Conservation (phyloP, 2,888 invertebrate genomes). For the Brachypalpus laphriformis region DNA sequence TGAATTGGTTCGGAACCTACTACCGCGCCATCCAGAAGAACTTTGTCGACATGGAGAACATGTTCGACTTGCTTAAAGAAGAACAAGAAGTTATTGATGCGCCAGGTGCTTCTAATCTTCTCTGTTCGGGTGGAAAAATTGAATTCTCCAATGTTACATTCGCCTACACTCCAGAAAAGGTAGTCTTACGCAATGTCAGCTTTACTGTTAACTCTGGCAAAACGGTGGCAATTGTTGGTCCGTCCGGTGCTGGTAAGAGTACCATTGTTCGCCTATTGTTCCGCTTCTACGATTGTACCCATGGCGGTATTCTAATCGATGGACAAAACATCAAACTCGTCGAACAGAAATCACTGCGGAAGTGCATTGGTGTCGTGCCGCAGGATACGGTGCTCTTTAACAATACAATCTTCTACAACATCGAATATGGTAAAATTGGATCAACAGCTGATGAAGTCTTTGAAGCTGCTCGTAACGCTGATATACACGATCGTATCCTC, state of each 20-base stretch:
- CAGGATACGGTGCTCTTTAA: conserved; percentile 98
- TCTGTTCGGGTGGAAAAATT: conserved; percentile 86
- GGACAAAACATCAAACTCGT: conserved; percentile 94
- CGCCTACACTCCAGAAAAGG: conserved; percentile 91
- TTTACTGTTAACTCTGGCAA: conserved; percentile 92
- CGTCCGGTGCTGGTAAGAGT: conserved; percentile 96
- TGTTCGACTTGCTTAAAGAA: conserved; percentile 97
- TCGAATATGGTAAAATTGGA: conserved; percentile 93
- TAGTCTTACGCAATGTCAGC: conserved; percentile 90
- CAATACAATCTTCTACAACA: conserved; percentile 96
- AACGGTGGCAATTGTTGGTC: conserved; percentile 93
- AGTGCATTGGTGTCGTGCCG: conserved; percentile 96
- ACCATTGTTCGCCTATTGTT: conserved; percentile 97
- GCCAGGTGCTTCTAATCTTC: conserved; percentile 89
- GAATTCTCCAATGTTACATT: conserved; percentile 96
- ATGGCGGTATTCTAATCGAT: conserved; percentile 93
- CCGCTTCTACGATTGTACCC: conserved; percentile 97
- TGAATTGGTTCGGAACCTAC: conserved; percentile 99
- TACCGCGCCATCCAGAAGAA: conserved; percentile 98
- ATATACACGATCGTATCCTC: conserved; percentile 95
- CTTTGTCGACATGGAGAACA: conserved; percentile 99
- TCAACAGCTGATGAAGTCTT: conserved; percentile 92
- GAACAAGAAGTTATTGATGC: conserved; percentile 94
- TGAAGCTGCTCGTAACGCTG: conserved; percentile 94
- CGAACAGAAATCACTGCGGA: conserved; percentile 91